phyloP scores from a whole-genome alignment of 2,888 invertebrate species.

The Volucella zonaria region DNA sequence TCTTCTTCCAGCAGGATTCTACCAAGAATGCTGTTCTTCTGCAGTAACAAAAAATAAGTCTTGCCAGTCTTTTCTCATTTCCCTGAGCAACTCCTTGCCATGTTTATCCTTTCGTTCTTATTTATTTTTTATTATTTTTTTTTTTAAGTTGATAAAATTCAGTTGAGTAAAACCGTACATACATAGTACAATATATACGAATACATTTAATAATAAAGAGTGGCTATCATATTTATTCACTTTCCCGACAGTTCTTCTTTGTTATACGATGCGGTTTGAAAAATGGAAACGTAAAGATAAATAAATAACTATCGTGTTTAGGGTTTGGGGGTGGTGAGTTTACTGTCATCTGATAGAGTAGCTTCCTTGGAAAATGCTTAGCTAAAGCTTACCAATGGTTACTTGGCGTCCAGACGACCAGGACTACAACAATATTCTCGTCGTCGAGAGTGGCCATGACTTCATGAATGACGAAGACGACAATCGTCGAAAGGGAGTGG shows the following conservation, averaged over 20 bases:
- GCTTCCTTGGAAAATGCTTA: conserved; percentile 26
- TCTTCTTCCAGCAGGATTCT: not conserved
- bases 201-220: conserved; percentile 51
- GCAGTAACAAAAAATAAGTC: not conserved
- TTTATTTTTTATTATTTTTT: conserved; percentile 2
- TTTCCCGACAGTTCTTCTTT: conserved; percentile 14
- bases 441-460: too few species aligned
- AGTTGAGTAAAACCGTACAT: conserved; percentile 4
- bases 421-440: not conserved
- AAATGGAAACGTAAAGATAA: not conserved
- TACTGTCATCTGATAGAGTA: conserved; percentile 17
- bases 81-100: conserved; percentile 10
- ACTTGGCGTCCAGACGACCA: conserved; percentile 5
- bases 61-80: not conserved
- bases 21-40: not conserved
- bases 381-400: conserved; percentile 17
- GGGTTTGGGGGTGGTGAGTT: not conserved
- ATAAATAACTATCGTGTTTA: conserved; percentile 28
- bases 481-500: too few species aligned
- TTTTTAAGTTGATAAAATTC: conserved; percentile 25
- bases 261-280: not conserved
- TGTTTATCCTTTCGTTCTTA: not conserved
- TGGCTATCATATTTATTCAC: conserved; percentile 54
- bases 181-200: too few species aligned
- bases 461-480: too few species aligned